Evolutionary conservation across 2,797 vertebrate genomes (phyloP).

Genomic region (Erpetoichthys calabaricus): DNA sequence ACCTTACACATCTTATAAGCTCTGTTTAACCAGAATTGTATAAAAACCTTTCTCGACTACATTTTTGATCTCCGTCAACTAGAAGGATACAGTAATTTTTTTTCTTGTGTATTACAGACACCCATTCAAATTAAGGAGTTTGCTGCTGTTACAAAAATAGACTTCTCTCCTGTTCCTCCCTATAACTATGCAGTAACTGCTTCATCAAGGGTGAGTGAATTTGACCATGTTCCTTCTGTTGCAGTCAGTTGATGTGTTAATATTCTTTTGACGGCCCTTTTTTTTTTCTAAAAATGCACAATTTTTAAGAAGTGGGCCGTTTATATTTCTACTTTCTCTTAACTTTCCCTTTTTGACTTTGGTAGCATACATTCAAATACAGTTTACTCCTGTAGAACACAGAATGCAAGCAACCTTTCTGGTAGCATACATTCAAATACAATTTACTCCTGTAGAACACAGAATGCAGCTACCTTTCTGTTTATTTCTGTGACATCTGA

Average conservation of each 20-base stretch:
- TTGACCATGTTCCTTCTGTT: conserved; percentile 5
- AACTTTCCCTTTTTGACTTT: conserved; percentile 13
- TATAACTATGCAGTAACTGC: conserved; percentile 87
- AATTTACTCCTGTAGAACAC: too few relatives aligned
- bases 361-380: background rate
- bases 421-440: background rate
- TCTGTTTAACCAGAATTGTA: too few relatives aligned
- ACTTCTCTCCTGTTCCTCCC: conserved; percentile 64
- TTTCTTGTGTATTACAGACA: conserved; percentile 29
- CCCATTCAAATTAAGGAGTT: conserved; percentile 66
- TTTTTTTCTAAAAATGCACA: too few relatives aligned
- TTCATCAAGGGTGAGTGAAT: conserved; percentile 71
- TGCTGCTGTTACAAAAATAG: conserved; percentile 51
- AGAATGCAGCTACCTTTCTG: too few relatives aligned
- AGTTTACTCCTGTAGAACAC: too few relatives aligned
- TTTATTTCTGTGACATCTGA: too few relatives aligned
- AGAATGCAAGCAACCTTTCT: too few relatives aligned
- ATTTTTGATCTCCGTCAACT: too few relatives aligned
- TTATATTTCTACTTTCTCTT: background rate
- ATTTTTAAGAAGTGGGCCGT: background rate
- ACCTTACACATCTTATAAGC: too few relatives aligned
- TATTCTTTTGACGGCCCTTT: too few relatives aligned
- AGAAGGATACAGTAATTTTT: background rate
- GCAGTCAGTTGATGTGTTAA: too few relatives aligned
- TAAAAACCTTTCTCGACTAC: too few relatives aligned